phyloP scores from a whole-genome alignment of 1,140 invertebrate species.

The Drosophila pandora region DNA sequence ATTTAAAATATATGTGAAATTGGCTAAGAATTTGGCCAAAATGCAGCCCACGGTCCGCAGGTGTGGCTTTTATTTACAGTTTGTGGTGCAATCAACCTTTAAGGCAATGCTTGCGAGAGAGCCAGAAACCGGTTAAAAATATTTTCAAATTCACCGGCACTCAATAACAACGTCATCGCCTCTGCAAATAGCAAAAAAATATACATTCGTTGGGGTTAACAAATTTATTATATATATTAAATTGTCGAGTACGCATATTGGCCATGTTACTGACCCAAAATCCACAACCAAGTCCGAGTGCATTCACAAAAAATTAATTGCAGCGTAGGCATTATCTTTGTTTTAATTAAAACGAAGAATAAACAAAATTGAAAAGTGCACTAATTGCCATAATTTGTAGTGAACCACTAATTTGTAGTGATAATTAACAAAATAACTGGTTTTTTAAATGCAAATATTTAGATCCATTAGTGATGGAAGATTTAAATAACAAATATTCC shows the following conservation, averaged over 20 bases:
- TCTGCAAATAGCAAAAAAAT: constrained; percentile 43
- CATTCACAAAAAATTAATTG: constrained; percentile 4
- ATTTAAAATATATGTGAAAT: neutral
- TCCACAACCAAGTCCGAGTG: constrained; percentile 8
- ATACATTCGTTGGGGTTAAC: constrained; percentile 2
- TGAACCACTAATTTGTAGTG: too few species aligned
- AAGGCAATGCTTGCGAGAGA: constrained; percentile 32
- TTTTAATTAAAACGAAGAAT: neutral
- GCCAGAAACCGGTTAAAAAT: constrained; percentile 50
- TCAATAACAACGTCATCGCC: constrained; percentile 36
- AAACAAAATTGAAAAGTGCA: neutral
- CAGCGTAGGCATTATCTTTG: neutral
- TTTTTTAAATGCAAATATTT: too few species aligned
- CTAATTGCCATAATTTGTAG: too few species aligned
- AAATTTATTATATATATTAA: neutral
- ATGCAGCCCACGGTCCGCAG: constrained; percentile 28
- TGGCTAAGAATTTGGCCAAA: neutral
- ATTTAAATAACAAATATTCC: too few species aligned
- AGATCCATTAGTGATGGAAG: too few species aligned
- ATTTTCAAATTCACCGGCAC: constrained; percentile 36
- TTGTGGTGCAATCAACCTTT: constrained; percentile 55
- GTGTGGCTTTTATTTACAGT: constrained; percentile 49
- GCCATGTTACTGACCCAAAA: constrained; percentile 29
- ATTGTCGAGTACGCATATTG: constrained; percentile 16
- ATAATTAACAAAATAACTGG: too few species aligned